These are phyloP conservation scores for Rhagoletis zephyria DNA, from an alignment of 1,140 invertebrate species.

Conservation along the genomic window DNA sequence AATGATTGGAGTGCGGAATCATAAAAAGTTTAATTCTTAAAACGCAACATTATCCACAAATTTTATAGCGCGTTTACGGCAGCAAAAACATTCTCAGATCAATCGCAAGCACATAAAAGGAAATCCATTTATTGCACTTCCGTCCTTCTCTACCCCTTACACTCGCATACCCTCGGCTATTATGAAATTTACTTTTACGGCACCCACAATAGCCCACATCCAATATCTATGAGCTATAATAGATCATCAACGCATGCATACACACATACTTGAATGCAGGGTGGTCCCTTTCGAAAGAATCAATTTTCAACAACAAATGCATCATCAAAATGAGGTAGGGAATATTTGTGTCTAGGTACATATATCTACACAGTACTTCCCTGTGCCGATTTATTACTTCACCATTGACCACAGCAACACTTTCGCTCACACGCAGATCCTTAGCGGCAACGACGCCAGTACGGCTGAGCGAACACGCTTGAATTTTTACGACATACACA, in stretches of 20 bases:
- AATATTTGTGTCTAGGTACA: background rate
- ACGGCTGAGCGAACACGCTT: slow-evolving; percentile 63
- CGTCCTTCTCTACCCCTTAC: background rate
- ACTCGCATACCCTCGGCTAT: background rate
- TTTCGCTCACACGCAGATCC: slow-evolving; percentile 60
- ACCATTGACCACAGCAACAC: slow-evolving; percentile 59
- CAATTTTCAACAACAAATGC: slow-evolving; percentile 35
- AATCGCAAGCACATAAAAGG: slow-evolving; percentile 37
- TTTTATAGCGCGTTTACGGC: slow-evolving; percentile 42
- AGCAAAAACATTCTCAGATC: slow-evolving; percentile 46
- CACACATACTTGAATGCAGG: background rate
- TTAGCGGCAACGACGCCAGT: slow-evolving; percentile 19
- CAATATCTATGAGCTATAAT: slow-evolving; percentile 19
- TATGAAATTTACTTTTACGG: background rate
- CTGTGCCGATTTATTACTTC: slow-evolving; percentile 58
- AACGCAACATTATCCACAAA: slow-evolving; percentile 11
- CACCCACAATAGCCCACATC: slow-evolving; percentile 33
- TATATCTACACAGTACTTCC: background rate
- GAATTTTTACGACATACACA: slow-evolving; percentile 71
- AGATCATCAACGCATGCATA: slow-evolving; percentile 28
- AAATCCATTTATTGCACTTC: slow-evolving; percentile 50
- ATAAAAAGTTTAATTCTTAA: slow-evolving; percentile 32
- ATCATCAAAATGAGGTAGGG: background rate
- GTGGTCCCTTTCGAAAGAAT: slow-evolving; percentile 41
- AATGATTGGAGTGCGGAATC: background rate